phyloP scores from a whole-genome alignment of 2,797 vertebrate species.

The Pseudotriccus pelzelni region DNA sequence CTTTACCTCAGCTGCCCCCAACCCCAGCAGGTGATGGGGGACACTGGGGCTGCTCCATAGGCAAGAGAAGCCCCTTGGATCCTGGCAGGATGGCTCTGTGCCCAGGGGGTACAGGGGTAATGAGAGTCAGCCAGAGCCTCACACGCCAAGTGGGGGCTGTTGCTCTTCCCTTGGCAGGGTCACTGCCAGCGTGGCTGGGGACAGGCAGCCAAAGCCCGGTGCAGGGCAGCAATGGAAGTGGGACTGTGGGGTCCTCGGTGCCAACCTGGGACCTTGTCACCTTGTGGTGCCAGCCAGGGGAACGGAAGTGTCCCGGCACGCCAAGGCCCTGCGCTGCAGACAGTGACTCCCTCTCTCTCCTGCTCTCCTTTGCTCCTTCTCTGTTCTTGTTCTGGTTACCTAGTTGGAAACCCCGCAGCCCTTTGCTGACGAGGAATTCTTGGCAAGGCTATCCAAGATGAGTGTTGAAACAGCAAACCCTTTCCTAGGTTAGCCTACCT shows the following conservation, averaged over 20 bases:
- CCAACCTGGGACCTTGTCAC: too few relatives aligned
- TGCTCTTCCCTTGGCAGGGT: rapidly evolving
- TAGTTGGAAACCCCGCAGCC: neutral
- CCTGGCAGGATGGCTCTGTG: rapidly evolving
- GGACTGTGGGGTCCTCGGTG: neutral
- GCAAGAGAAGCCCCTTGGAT: rapidly evolving
- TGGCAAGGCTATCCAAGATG: neutral
- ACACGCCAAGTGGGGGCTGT: rapidly evolving
- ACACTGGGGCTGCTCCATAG: too few relatives aligned
- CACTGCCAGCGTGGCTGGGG: rapidly evolving
- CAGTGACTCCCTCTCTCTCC: rapidly evolving
- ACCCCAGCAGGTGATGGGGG: rapidly evolving
- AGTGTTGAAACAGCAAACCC: neutral
- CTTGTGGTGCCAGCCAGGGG: too few relatives aligned
- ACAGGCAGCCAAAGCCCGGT: neutral
- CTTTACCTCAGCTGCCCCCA: neutral
- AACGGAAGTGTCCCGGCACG: rapidly evolving
- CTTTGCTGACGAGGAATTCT: neutral
- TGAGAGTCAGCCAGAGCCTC: neutral
- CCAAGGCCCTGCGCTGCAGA: rapidly evolving
- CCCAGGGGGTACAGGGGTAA: rapidly evolving
- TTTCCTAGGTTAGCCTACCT: neutral
- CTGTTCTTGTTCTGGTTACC: neutral
- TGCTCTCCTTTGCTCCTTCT: neutral
- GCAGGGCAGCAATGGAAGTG: rapidly evolving